Evolutionary conservation across 2,888 invertebrate species (phyloP).

Genomic region (Hybos culiciformis): DNA sequence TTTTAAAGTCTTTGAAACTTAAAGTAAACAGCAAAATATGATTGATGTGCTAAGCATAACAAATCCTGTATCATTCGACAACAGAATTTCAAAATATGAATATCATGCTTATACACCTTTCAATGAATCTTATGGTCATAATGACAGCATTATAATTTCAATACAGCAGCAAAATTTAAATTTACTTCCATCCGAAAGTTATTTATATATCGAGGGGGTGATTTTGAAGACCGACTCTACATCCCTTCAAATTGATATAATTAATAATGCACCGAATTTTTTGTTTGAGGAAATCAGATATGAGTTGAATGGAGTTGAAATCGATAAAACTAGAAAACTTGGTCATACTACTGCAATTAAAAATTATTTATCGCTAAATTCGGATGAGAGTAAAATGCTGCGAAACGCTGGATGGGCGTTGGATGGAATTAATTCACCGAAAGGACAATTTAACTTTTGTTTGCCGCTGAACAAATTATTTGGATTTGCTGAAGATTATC

Average conservation of each 20-base stretch:
- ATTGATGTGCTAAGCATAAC: neutral
- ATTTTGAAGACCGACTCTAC: conserved; percentile 11
- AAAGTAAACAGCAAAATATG: neutral
- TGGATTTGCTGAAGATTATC: too few relatives aligned
- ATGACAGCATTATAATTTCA: conserved; percentile 24
- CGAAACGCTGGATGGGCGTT: too few relatives aligned
- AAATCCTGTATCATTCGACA: neutral
- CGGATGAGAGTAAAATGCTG: too few relatives aligned
- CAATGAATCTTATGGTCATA: conserved; percentile 16
- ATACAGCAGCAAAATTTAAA: conserved; percentile 22
- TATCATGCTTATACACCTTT: conserved; percentile 18
- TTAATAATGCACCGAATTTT: conserved; percentile 19
- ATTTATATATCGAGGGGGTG: conserved; percentile 16
- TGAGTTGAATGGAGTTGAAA: conserved; percentile 22
- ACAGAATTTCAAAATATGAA: neutral
- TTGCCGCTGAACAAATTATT: neutral
- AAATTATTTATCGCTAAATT: conserved; percentile 21
- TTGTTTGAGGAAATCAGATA: conserved; percentile 23
- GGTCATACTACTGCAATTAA: conserved; percentile 25
- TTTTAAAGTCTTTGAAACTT: neutral
- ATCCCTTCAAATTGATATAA: conserved; percentile 11
- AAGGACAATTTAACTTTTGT: neutral
- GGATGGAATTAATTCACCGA: neutral
- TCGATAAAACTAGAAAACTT: conserved; percentile 21
- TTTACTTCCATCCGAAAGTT: conserved; percentile 20